These are phyloP conservation scores for Sinocyclocheilus grahami DNA, from an alignment of 2,113 vertebrate species.

Conservation along the genomic window DNA sequence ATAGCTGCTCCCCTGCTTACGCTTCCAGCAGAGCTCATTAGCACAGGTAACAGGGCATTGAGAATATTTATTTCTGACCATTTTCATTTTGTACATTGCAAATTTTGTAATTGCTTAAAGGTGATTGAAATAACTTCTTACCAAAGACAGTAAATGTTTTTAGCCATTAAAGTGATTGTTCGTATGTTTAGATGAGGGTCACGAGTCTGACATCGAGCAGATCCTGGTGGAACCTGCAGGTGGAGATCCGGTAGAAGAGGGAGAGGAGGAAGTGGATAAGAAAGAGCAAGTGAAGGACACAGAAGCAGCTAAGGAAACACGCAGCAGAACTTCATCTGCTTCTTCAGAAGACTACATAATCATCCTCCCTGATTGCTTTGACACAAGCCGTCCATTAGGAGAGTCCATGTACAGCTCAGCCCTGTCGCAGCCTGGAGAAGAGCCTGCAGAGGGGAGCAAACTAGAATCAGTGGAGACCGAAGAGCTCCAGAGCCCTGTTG, in stretches of 20 bases:
- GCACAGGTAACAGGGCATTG: conserved; percentile 27
- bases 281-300: conserved; percentile 27
- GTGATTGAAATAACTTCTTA: not conserved
- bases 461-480: conserved; percentile 34
- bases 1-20: conserved; percentile 34
- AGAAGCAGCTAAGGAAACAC: conserved; percentile 74
- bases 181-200: conserved; percentile 57
- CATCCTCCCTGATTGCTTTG: conserved; percentile 93
- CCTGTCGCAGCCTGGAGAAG: conserved; percentile 84
- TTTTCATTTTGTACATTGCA: not conserved
- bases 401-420: conserved; percentile 95
- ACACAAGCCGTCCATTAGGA: conserved; percentile 90
- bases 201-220: conserved; percentile 58
- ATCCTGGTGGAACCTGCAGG: conserved; percentile 50
- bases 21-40: conserved; percentile 16
- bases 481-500: conserved; percentile 24
- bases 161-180: not conserved
- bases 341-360: conserved; percentile 96
- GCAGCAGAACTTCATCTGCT: conserved; percentile 86
- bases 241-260: conserved; percentile 49
- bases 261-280: conserved; percentile 55
- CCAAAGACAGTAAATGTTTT: not conserved
- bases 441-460: conserved; percentile 31
- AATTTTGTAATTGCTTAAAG: not conserved
- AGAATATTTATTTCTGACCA: not conserved